Base-by-base conservation (phyloP, 2,113 vertebrate genomes). In the Oreocharis arfaki region DNA sequence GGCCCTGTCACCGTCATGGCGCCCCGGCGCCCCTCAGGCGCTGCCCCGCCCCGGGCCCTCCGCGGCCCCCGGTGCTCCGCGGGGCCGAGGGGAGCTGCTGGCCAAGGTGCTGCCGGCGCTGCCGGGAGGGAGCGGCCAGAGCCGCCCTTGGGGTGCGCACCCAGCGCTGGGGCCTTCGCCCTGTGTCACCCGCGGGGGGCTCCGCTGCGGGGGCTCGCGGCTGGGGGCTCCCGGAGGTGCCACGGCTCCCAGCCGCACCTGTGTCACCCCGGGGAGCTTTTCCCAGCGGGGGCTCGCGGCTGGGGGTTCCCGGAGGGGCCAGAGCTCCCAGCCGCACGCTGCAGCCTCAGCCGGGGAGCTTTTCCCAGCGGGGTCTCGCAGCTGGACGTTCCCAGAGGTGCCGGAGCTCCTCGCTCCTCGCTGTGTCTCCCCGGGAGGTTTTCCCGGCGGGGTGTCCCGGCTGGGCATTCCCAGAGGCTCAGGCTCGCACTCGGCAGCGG, bases 21-120 rank as follows among this genome's bases (percentile, higher is more conserved):
- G 86, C 41, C 79, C 79, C 60, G 67, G 13, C 35, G 9, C 64
- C 82, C 70, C 64, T 74, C 80, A 28, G 90, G 71, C 59, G 21
- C 79, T 47, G 78, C 84, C 71, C 57, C 82, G 60, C 75, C 83
- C 68, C 59, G 76, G 83, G 55, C 93, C 87, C 70, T 63, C 22
- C 30, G 20, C 23, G 44, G 44, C 24, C 50, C 37, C 84, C 22
- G 59, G 84, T 80, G 92, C 69, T 57, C 59, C 6, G 49, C 39
- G 46, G 65, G 71, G 56, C 47, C 12, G 56, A 35, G 56, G 56
- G 80, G 27, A 49, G 81, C 87, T 87, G 83, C 71, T 95, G 93
- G 87, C 81, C 76, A 74, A 92, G 87, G 89, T 84, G 69, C 88
- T 93, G 89, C 23, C 69, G 50, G 33, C 73, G 73, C 85, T 91